phyloP scores from a whole-genome alignment of 2,797 vertebrate species.

The Ctenosaura bakeri region DNA sequence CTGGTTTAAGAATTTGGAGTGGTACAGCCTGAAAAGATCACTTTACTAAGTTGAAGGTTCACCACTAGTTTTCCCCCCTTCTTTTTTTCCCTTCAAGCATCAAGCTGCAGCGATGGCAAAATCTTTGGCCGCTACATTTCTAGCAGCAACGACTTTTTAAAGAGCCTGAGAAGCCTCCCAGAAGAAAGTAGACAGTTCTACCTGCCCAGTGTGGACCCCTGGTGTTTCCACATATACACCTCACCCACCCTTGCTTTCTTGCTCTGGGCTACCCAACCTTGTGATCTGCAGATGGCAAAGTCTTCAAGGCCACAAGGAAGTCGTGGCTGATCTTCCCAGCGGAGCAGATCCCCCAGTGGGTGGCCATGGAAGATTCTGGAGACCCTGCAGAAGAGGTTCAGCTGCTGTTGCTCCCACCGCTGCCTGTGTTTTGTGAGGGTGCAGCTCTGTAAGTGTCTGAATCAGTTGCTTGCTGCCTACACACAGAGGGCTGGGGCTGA shows the following conservation, averaged over 20 bases:
- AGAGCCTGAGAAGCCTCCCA: neutral
- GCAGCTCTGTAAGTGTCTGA: neutral
- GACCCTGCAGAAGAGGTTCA: neutral
- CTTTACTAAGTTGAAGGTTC: no score
- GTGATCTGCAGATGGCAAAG: constrained; percentile 73
- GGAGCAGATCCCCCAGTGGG: constrained; percentile 87
- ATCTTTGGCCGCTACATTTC: neutral
- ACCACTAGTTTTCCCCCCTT: neutral
- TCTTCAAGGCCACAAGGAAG: constrained; percentile 83
- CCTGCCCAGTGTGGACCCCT: neutral
- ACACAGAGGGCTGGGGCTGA: neutral
- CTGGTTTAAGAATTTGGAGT: no score
- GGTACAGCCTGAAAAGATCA: no score
- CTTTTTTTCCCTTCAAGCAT: neutral
- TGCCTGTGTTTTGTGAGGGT: neutral
- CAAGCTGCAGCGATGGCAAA: neutral
- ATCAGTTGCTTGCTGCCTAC: constrained; percentile 15
- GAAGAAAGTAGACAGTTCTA: neutral
- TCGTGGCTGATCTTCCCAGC: constrained; percentile 86
- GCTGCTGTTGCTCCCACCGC: neutral
- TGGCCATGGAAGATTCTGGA: constrained; percentile 72
- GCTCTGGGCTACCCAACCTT: constrained; percentile 13
- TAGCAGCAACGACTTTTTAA: neutral
- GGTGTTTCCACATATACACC: no score
- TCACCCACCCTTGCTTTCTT: neutral